These are phyloP conservation scores for Pseudomyrmex sp. DNA, from an alignment of 1,140 invertebrate genomes.

Conservation along the genomic window DNA sequence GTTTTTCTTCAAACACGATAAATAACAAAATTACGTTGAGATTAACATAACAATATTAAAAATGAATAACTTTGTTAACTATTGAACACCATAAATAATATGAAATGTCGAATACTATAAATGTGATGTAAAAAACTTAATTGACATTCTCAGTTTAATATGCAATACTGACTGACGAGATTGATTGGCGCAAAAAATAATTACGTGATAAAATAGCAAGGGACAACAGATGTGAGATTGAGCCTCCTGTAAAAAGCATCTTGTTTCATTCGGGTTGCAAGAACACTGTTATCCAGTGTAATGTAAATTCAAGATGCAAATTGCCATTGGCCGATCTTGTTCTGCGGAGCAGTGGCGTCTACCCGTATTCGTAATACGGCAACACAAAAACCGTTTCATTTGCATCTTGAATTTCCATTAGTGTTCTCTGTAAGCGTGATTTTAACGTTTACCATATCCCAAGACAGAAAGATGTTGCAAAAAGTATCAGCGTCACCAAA, in stretches of 20 bases:
- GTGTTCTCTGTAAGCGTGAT: constrained; percentile 41
- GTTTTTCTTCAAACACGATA: background rate
- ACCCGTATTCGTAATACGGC: constrained; percentile 22
- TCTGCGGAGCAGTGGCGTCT: constrained; percentile 14
- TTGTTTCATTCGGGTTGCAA: constrained; percentile 35
- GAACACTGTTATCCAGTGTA: constrained; percentile 52
- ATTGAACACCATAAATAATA: background rate
- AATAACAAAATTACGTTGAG: background rate
- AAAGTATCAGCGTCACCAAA: background rate
- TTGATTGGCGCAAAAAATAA: constrained; percentile 11
- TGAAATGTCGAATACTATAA: no score
- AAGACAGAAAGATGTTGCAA: background rate
- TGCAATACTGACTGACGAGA: background rate
- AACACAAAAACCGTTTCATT: constrained; percentile 48
- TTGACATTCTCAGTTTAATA: background rate
- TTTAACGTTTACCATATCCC: constrained; percentile 1
- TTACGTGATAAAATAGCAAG: constrained; percentile 10
- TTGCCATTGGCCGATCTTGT: constrained; percentile 27
- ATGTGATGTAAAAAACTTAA: background rate
- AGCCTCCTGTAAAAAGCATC: constrained; percentile 8
- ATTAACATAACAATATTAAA: background rate
- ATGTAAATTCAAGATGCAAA: constrained; percentile 60
- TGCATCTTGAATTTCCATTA: constrained; percentile 57
- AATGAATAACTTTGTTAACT: background rate
- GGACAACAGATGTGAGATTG: constrained; percentile 25